These are phyloP conservation scores for Machimus atricapillus DNA, from an alignment of 2,888 invertebrate genomes.

Conservation along the genomic window DNA sequence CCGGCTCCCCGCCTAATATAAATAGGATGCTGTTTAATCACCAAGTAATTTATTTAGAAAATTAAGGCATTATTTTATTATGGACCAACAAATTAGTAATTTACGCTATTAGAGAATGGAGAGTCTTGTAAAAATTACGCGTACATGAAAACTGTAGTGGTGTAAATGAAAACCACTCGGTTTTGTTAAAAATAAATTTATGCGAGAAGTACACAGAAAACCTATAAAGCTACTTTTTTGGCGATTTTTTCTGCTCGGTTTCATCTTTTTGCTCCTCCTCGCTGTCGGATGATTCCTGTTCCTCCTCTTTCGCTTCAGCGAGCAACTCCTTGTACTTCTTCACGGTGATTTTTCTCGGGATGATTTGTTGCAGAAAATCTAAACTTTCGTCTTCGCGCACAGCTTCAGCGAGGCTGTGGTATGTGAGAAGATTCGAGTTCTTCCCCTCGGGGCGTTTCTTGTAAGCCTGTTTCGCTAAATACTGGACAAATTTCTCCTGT, in stretches of 20 bases:
- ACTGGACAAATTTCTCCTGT: conserved; percentile 57
- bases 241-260: neutral
- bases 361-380: conserved; percentile 58
- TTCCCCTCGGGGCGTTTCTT: conserved; percentile 51
- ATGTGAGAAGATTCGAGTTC: conserved; percentile 52
- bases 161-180: neutral
- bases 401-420: conserved; percentile 56
- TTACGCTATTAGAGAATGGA: too few species aligned
- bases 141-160: too few species aligned
- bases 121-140: too few species aligned
- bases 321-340: conserved; percentile 57
- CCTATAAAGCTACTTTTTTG: neutral
- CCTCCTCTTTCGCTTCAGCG: conserved; percentile 47
- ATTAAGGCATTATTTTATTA: too few species aligned
- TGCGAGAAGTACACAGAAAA: neutral
- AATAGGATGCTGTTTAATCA: too few species aligned
- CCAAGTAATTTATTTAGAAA: too few species aligned
- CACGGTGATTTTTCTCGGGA: conserved; percentile 59
- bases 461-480: conserved; percentile 55
- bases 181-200: neutral
- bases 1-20: too few species aligned
- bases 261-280: neutral
- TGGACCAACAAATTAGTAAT: too few species aligned
- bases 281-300: conserved; percentile 42
- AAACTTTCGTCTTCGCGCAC: conserved; percentile 54